Evolutionary conservation across 2,888 invertebrate genomes (phyloP), one percentile per base, ranked within the genome.

Genomic region (Tinea trinotella): DNA sequence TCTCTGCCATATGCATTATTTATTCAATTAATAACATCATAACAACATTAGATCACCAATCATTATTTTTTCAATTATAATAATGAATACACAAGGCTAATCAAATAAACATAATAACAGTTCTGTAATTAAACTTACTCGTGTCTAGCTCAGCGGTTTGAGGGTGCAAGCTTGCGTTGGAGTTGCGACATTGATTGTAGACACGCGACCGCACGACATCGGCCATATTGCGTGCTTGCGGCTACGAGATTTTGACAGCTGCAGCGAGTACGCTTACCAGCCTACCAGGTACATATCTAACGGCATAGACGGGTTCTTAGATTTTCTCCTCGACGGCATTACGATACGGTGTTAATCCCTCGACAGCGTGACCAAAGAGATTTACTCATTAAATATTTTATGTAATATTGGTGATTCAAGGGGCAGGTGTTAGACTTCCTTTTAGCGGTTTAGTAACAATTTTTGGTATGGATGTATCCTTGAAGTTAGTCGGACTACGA

Each of bases 351-450:
- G 13, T 40, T 40, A 40, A 40, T 40, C 40, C 40, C 12, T 3
- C 3, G 13, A 55, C 56, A 56, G 58, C 57, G 58, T 59, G 56
- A 57, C 58, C 56, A 59, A 58, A 59, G 18, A 57, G 50, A 58
- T 55, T 57, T 55, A 46, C 40, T 54, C 54, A 58, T 57, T 59
- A 58, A 57, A 59, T 56, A 6, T 58, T 56, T 56, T 57, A 59
- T 56, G 58, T 58, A 56, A 56, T 56, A 56, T 58, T 58, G 54
- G 56, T 57, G 35, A 36, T 3, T 13, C 3, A 40, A 12, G 12
- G 40, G 3, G 40, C 40, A 36, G 13, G 36, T 36, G 36, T 36
- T 13, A 13, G 36, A 5, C 30, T n/a, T n/a, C n/a, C 7, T 2
- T 30, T 30, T 30, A 30, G n/a, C 30, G 7, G 30, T 7, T 30